These are phyloP conservation scores for Acrobasis suavella DNA, from an alignment of 2,888 invertebrate genomes.

Conservation along the genomic window DNA sequence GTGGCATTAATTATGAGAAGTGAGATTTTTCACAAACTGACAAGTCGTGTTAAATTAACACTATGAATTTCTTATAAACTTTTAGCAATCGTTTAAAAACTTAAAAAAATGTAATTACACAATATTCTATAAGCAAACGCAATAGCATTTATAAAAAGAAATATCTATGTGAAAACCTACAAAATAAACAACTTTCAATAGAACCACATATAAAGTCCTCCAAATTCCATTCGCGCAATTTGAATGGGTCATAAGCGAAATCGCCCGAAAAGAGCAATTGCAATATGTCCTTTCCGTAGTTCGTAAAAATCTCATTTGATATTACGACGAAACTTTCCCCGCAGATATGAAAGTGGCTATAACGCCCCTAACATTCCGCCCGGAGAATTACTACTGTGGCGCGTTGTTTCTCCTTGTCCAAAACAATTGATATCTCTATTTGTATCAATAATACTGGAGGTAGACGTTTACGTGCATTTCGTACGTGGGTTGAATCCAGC, in stretches of 20 bases:
- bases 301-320: conserved; percentile 57
- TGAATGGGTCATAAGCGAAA: conserved; percentile 28
- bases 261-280: conserved; percentile 53
- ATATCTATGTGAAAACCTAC: background rate
- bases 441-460: conserved; percentile 79
- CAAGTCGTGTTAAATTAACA: too few species aligned
- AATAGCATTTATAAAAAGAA: too few species aligned
- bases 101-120: too few species aligned
- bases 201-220: background rate
- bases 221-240: background rate
- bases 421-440: conserved; percentile 82
- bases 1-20: too few species aligned
- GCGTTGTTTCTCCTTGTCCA: conserved; percentile 71
- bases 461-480: conserved; percentile 75
- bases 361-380: conserved; percentile 55
- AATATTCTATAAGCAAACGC: too few species aligned
- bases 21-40: too few species aligned
- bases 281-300: conserved; percentile 50
- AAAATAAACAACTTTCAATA: background rate
- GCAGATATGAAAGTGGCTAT: conserved; percentile 55
- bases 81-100: too few species aligned
- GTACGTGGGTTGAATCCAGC: conserved; percentile 73
- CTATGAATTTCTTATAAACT: too few species aligned
- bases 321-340: conserved; percentile 53
- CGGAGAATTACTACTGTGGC: conserved; percentile 67